These are phyloP conservation scores for Hoplodrina blanda DNA, from an alignment of 2,888 invertebrate genomes.

Conservation along the genomic window DNA sequence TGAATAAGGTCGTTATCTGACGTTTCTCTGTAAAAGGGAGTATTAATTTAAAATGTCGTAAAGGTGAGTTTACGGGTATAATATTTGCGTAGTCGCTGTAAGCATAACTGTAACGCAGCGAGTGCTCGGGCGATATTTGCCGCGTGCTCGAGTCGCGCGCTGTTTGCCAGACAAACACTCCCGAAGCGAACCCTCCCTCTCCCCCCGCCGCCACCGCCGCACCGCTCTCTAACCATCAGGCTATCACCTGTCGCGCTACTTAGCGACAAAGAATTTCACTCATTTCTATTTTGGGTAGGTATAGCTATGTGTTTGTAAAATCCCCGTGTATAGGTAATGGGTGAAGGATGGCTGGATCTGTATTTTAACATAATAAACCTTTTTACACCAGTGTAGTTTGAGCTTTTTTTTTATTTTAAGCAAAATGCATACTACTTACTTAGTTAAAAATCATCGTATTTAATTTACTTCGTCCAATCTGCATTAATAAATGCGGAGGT, in stretches of 20 bases:
- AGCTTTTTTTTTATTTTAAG: background rate
- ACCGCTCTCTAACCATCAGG: constrained; percentile 38
- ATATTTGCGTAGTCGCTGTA: constrained; percentile 76
- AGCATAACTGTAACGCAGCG: constrained; percentile 73
- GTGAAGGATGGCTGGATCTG: background rate
- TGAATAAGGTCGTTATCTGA: constrained; percentile 26
- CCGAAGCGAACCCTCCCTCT: constrained; percentile 41
- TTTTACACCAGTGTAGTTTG: background rate
- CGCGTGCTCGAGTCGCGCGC: constrained; percentile 78
- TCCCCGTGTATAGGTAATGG: background rate
- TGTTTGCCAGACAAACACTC: constrained; percentile 84
- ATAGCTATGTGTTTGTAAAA: background rate
- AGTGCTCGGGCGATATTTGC: constrained; percentile 85
- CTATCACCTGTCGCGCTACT: constrained; percentile 66
- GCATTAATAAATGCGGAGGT: background rate
- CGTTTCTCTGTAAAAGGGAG: constrained; percentile 26
- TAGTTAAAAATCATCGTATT: constrained; percentile 1
- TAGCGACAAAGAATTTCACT: constrained; percentile 41
- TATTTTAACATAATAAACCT: background rate
- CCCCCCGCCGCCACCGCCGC: constrained; percentile 22
- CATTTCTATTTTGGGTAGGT: constrained; percentile 30
- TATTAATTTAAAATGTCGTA: constrained; percentile 58
- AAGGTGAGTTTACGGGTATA: constrained; percentile 68
- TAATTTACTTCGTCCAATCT: constrained; percentile 11
- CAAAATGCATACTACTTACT: background rate